phyloP scores from a whole-genome alignment of 2,888 invertebrate genomes.

The Aleiodes testaceus region DNA sequence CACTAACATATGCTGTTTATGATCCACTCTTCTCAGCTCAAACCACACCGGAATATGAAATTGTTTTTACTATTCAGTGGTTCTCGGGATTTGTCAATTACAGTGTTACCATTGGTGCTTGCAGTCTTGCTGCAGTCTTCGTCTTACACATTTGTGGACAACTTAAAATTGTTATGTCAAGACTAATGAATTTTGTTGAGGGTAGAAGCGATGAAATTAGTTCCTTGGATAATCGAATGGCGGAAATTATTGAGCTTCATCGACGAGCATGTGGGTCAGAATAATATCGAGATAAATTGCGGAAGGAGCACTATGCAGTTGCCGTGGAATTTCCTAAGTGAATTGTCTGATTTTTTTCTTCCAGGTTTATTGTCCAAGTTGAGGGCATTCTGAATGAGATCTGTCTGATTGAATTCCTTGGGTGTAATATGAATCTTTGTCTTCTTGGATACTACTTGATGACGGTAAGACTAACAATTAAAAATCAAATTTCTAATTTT shows the following conservation, averaged over 20 bases:
- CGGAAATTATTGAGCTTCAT: conserved; percentile 59
- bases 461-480: conserved; percentile 53
- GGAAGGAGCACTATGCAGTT: too few species aligned
- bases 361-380: conserved; percentile 60
- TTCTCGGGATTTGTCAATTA: conserved; percentile 57
- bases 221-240: conserved; percentile 42
- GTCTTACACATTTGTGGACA: conserved; percentile 64
- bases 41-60: conserved; percentile 57
- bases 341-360: conserved; percentile 31
- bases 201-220: not conserved
- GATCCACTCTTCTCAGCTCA: conserved; percentile 53
- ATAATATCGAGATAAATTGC: not conserved
- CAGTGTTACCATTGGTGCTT: conserved; percentile 57
- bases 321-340: too few species aligned
- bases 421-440: conserved; percentile 66
- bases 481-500: not conserved
- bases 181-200: conserved; percentile 54
- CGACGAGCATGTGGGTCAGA: conserved; percentile 56
- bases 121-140: conserved; percentile 60
- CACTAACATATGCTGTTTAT: conserved; percentile 54
- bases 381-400: conserved; percentile 61
- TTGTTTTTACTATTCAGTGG: conserved; percentile 56
- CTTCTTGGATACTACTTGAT: conserved; percentile 66
- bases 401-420: conserved; percentile 64
- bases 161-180: conserved; percentile 54